Percentiles rank a stretch among this genome's conserved stretches.
phyloP scores from a whole-genome alignment of 2,888 invertebrate genomes.

The Habrosyne pyritoides region DNA sequence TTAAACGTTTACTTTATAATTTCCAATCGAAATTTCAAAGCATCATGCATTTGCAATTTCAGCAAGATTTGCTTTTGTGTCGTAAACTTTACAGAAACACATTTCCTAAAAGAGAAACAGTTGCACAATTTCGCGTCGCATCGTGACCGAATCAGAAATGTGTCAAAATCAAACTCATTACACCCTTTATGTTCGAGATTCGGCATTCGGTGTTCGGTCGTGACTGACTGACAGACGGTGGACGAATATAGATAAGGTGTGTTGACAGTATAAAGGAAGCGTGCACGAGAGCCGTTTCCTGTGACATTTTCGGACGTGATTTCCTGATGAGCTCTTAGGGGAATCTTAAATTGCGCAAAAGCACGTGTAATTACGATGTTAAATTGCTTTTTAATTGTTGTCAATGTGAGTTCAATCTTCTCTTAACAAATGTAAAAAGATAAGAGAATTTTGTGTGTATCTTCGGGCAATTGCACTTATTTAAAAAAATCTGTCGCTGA shows the following conservation, averaged over 20 bases:
- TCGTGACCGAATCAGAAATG: neutral
- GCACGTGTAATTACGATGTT: neutral
- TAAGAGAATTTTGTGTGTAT: no score
- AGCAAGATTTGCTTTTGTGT: no score
- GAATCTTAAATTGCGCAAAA: slow-evolving; percentile 15
- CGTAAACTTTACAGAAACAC: no score
- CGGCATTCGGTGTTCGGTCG: slow-evolving; percentile 33
- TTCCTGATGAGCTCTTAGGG: slow-evolving; percentile 45
- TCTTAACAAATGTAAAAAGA: no score
- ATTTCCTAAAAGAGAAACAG: neutral
- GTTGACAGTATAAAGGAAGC: slow-evolving; percentile 48
- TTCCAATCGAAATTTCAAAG: no score
- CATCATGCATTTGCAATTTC: no score
- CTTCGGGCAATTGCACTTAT: no score
- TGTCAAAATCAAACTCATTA: slow-evolving; percentile 8
- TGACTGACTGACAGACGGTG: slow-evolving; percentile 49
- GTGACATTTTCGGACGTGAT: slow-evolving; percentile 70
- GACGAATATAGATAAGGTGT: slow-evolving; percentile 62
- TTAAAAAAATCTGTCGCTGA: no score
- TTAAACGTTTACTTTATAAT: no score
- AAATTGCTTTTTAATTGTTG: neutral
- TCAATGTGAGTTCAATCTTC: neutral
- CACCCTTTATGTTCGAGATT: slow-evolving; percentile 21
- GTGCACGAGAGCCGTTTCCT: slow-evolving; percentile 56
- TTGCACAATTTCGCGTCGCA: slow-evolving; percentile 4